Evolutionary conservation across 1,140 invertebrate species (phyloP).

Genomic region (Lepidurus arcticus): DNA sequence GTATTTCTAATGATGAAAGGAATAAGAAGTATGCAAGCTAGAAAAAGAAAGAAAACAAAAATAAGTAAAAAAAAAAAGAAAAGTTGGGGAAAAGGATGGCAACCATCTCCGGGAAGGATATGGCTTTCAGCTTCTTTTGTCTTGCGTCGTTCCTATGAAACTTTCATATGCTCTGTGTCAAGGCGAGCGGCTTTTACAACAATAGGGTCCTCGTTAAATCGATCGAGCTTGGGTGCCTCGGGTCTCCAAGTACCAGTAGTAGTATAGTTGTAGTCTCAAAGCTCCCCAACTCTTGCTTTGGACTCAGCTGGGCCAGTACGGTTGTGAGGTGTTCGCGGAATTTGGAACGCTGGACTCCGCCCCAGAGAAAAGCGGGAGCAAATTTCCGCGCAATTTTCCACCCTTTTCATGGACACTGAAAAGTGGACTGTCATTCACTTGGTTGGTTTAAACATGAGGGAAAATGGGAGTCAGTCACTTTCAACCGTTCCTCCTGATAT

Average conservation of each 20-base stretch:
- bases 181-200: slow-evolving; percentile 8
- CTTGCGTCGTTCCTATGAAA: background rate
- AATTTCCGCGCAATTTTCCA: background rate
- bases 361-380: background rate
- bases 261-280: too few relatives aligned
- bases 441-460: background rate
- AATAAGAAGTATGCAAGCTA: too few relatives aligned
- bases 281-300: background rate
- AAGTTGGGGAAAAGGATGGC: background rate
- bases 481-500: too few relatives aligned
- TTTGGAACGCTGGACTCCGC: background rate
- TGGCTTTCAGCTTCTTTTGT: background rate
- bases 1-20: too few relatives aligned
- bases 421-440: background rate
- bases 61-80: too few relatives aligned
- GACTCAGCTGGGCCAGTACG: background rate
- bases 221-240: slow-evolving; percentile 2
- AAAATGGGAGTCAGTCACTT: background rate
- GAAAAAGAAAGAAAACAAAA: too few relatives aligned
- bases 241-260: background rate
- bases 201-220: slow-evolving; percentile 18
- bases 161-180: slow-evolving; percentile 13
- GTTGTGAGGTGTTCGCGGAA: background rate
- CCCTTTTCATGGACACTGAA: background rate
- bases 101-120: background rate